Evolutionary conservation across 2,113 vertebrate species (phyloP), one percentile per base, ranked within the genome.

Genomic region (Hippocampus barbouri): DNA sequence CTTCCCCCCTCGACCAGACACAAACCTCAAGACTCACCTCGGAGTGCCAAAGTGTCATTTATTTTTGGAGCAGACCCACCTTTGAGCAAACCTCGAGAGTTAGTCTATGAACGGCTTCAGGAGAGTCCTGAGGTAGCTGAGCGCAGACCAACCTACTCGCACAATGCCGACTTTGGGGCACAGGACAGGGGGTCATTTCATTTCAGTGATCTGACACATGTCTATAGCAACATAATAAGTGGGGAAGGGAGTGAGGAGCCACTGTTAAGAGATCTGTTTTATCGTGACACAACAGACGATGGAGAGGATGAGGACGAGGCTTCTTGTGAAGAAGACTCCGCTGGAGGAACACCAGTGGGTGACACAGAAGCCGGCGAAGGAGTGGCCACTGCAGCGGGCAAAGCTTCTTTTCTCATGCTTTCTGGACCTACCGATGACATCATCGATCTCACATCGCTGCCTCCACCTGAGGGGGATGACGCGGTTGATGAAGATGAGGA

Each of bases 41-140:
- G 96, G 60, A 96, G 93, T 85, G 94, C 97, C 75, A 98, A 98
- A 92, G 97, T 98, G 84, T 98, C 96, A 66, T 98, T 98, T 83
- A 98, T 98, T 80, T 98, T 98, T 82, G 96, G 95, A 78, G 96
- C 95, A 72, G 94, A 96, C 83, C 95, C 95, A 16, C 90, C 88
- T 59, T 86, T 95, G 83, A 95, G 94, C 79, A 93, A 80, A 74
- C 87, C 94, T 2, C 94, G 93, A 75, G 93, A 91, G 56, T 89
- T 94, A 16, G 93, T 93, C 79, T 98, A 97, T 49, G 94, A 97
- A 68, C 90, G 93, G 74, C 90, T 97, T 59, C 77, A 94, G 83
- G 95, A 97, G 89, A 95, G 93, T 79, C 94, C 96, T 0, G 96
- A 97, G 80, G 81, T 91, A 60, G 82, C 94, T 3, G 94, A 95